These are phyloP conservation scores for Drosophila prosaltans DNA, from an alignment of 1,140 invertebrate species.

Conservation along the genomic window DNA sequence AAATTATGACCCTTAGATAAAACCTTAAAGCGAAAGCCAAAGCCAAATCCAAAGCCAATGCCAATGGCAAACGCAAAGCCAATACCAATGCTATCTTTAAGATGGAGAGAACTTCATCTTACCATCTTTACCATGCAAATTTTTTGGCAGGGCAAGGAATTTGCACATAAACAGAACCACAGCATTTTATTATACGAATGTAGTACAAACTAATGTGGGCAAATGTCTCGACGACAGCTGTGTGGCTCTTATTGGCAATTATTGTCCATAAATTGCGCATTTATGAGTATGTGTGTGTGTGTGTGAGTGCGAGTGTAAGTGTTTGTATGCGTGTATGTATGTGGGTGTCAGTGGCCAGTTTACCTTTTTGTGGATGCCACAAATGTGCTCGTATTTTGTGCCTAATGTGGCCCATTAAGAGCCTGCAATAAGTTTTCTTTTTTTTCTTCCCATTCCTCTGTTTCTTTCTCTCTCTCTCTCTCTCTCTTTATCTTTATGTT, in stretches of 20 bases:
- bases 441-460: neutral
- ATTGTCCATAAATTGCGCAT: conserved; percentile 79
- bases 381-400: conserved; percentile 72
- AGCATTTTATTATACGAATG: conserved; percentile 46
- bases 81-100: neutral
- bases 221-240: conserved; percentile 64
- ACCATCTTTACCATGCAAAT: neutral
- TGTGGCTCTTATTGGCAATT: conserved; percentile 77
- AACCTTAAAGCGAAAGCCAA: neutral
- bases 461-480: conserved; percentile 9
- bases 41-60: no score
- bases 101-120: neutral
- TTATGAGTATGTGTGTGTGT: conserved; percentile 48
- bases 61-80: neutral
- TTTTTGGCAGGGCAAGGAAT: conserved; percentile 11
- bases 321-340: neutral
- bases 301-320: conserved; percentile 2
- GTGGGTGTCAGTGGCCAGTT: conserved; percentile 38
- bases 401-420: conserved; percentile 76
- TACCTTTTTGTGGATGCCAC: conserved; percentile 66
- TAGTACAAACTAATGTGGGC: conserved; percentile 32
- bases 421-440: conserved; percentile 9
- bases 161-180: conserved; percentile 45
- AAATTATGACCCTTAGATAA: conserved; percentile 16
- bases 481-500: neutral